Base-by-base conservation (phyloP, 2,888 invertebrate species). In the Hedychridium roseum region DNA sequence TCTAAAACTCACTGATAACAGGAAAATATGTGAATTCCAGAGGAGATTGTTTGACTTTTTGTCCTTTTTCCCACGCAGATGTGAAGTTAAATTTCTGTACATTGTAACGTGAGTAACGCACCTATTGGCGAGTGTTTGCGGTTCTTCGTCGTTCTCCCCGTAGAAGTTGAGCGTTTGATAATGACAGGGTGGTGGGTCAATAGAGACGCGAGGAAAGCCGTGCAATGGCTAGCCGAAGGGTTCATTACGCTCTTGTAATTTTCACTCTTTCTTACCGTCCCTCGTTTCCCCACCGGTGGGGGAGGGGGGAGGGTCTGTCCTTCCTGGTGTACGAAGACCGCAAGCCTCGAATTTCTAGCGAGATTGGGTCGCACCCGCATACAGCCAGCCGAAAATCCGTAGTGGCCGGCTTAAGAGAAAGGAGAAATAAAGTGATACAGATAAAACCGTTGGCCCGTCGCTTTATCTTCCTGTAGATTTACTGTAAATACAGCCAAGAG, bases 301-400 rank as follows among this genome's bases (percentile, higher is more conserved):
- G 16, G 34, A 37, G 28, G n/a, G n/a, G n/a, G n/a, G n/a, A n/a
- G n/a, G n/a, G n/a, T n/a, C n/a, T n/a, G n/a, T n/a, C n/a, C n/a
- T n/a, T n/a, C n/a, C n/a, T n/a, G n/a, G n/a, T n/a, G 48, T 50
- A 43, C 42, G 40, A 18, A 42, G 45, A 55, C 26, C 56, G 31
- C 55, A 50, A 41, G 21, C 26, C 58, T 60, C 54, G 64, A 57
- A 66, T 69, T 65, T 61, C 47, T 50, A 54, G 39, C 30, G 55
- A 66, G 60, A 57, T 69, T 58, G 53, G 51, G 43, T 51, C 47
- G 23, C 41, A 14, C 43, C 54, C 35, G 35, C 47, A 41, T 52
- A 51, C 41, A 43, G 39, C 40, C 39, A 31, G 26, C 31, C 12
- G 23, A 31, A 56, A 54, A 52, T 55, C 46, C 42, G 34, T 37